These are phyloP conservation scores for Pelagia noctiluca DNA, from an alignment of 30 jellyfish, hydroid and myxozoan genomes.

Conservation along the genomic window DNA sequence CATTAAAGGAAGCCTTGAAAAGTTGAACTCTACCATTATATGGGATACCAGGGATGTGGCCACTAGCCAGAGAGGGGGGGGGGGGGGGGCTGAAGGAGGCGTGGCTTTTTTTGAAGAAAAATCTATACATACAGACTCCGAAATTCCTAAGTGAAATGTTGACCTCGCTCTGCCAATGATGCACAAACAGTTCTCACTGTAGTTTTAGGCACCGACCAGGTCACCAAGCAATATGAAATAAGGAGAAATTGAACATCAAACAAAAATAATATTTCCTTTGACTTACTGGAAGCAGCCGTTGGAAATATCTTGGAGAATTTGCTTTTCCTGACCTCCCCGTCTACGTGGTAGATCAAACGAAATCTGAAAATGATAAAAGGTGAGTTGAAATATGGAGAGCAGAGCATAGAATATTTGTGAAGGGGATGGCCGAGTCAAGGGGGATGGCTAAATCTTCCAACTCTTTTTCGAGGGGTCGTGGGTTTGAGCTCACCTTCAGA, in stretches of 20 bases:
- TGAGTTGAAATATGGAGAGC: not conserved
- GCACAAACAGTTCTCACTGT: not conserved
- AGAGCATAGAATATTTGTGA: too few relatives aligned
- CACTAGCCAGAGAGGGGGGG: too few relatives aligned
- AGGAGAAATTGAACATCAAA: not conserved
- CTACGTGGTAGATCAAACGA: slow-evolving; percentile 44
- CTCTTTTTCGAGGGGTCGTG: not conserved
- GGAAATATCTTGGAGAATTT: slow-evolving; percentile 28
- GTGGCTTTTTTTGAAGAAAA: not conserved
- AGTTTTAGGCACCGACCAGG: not conserved
- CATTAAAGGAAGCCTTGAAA: too few relatives aligned
- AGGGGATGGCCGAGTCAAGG: too few relatives aligned
- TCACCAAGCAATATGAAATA: too few relatives aligned
- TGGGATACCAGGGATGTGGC: too few relatives aligned
- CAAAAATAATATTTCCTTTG: not conserved
- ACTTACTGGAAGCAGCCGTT: slow-evolving; percentile 48
- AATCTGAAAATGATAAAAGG: slow-evolving; percentile 25
- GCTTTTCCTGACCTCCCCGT: slow-evolving; percentile 29
- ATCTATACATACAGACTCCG: not conserved
- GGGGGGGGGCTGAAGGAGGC: too few relatives aligned
- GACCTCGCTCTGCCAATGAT: not conserved
- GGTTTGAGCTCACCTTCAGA: not conserved
- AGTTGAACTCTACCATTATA: too few relatives aligned
- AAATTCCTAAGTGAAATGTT: not conserved
- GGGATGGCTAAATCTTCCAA: not conserved